Evolutionary conservation across 1,140 invertebrate genomes (phyloP).

Genomic region (Caenorhabditis remanei): DNA sequence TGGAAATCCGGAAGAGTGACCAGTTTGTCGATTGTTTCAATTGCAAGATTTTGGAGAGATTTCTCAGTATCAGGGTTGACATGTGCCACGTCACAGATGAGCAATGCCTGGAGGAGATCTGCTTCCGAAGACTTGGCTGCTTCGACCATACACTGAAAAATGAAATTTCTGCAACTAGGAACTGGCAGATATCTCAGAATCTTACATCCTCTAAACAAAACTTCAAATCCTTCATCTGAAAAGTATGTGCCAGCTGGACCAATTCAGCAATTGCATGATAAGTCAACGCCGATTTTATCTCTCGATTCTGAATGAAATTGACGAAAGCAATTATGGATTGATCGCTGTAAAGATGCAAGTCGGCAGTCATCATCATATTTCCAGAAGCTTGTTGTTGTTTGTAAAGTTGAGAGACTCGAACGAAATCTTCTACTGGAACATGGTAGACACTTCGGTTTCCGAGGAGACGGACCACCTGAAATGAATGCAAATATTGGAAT

Average conservation of each 20-base stretch:
- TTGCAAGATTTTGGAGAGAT: conserved; percentile 1
- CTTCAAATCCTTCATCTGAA: conserved; percentile 39
- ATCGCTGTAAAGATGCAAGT: conserved; percentile 1
- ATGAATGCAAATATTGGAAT: not conserved
- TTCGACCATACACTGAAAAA: conserved; percentile 37
- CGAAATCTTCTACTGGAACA: conserved; percentile 19
- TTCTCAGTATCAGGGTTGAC: conserved; percentile 35
- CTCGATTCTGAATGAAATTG: conserved; percentile 4
- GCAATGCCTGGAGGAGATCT: conserved; percentile 39
- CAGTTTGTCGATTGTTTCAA: not conserved
- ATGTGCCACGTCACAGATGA: conserved; percentile 48
- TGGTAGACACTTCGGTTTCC: conserved; percentile 13
- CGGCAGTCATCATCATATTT: not conserved
- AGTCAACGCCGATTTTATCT: conserved; percentile 24
- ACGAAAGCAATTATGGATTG: conserved; percentile 30
- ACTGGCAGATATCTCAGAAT: not conserved
- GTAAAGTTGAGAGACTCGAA: not conserved
- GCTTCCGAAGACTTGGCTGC: conserved; percentile 19
- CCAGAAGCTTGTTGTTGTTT: conserved; percentile 1
- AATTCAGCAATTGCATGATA: conserved; percentile 20
- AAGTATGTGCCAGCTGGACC: conserved; percentile 23
- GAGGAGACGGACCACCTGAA: conserved; percentile 4
- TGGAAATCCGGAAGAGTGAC: conserved; percentile 38
- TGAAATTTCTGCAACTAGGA: not conserved
- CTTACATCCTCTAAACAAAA: conserved; percentile 34